phyloP scores from a whole-genome alignment of 64 coral and sea anemone species.

The Montipora efflorescens region DNA sequence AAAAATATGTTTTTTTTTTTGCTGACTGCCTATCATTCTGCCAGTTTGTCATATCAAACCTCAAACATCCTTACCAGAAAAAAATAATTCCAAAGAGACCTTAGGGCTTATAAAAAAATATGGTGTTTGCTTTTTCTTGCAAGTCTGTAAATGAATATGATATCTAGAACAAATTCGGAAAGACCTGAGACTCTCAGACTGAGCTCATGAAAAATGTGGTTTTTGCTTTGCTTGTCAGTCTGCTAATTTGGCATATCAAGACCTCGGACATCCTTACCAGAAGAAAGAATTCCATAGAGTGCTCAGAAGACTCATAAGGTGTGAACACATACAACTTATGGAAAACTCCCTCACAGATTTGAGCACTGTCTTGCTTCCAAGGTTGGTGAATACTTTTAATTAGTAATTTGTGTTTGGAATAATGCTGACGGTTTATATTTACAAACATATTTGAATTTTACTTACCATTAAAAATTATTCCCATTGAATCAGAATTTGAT shows the following conservation, averaged over 20 bases:
- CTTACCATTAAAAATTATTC: neutral
- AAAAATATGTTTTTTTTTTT: too few species aligned
- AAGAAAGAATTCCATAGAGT: slow-evolving; percentile 94
- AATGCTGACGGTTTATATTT: neutral
- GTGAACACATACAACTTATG: slow-evolving; percentile 94
- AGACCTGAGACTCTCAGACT: too few species aligned
- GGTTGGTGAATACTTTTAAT: slow-evolving; percentile 39
- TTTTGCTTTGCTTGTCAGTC: slow-evolving; percentile 73
- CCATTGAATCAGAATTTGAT: neutral
- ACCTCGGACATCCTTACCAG: slow-evolving; percentile 90
- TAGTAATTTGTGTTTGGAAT: neutral
- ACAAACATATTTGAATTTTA: neutral
- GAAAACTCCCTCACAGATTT: slow-evolving; percentile 92
- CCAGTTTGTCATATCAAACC: too few species aligned
- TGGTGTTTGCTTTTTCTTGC: too few species aligned
- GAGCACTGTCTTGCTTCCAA: slow-evolving; percentile 81
- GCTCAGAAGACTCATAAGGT: slow-evolving; percentile 87
- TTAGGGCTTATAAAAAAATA: too few species aligned
- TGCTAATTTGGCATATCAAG: slow-evolving; percentile 97
- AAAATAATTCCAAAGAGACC: too few species aligned
- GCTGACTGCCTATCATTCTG: too few species aligned
- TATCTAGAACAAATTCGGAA: too few species aligned
- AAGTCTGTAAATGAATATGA: too few species aligned
- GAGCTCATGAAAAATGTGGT: neutral
- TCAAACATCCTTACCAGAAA: too few species aligned